Evolutionary conservation across 2,888 invertebrate genomes (phyloP), one percentile per base, ranked within the genome.

Genomic region (Tillus elongatus): DNA sequence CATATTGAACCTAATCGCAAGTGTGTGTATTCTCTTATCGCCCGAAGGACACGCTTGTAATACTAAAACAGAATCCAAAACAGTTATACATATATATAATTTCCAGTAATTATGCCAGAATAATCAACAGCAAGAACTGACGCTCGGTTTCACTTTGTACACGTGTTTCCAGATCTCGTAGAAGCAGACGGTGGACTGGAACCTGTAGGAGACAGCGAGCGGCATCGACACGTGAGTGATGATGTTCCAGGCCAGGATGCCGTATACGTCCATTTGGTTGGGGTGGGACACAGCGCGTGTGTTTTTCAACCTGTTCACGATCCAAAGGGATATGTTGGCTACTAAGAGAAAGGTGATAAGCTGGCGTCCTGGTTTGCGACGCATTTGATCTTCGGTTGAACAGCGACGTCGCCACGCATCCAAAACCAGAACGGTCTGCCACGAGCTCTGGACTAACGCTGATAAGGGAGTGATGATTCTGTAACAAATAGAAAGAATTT

Each of bases 91-190:
- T n/a, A n/a, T n/a, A n/a, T n/a, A n/a, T n/a, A n/a, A n/a, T n/a
- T n/a, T n/a, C n/a, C n/a, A n/a, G n/a, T n/a, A n/a, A n/a, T n/a
- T n/a, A n/a, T n/a, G n/a, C n/a, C n/a, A n/a, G n/a, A n/a, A n/a
- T n/a, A n/a, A n/a, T n/a, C n/a, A n/a, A n/a, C n/a, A n/a, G n/a
- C n/a, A n/a, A n/a, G n/a, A n/a, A n/a, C n/a, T n/a, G n/a, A n/a
- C n/a, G n/a, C n/a, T n/a, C n/a, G n/a, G n/a, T n/a, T n/a, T 19
- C 6, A 8, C 24, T 56, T 89, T 89, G 66, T 86, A 90, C 35
- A 85, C 79, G 45, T 81, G 77, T 60, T 88, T 89, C 90, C 89
- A 90, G 35, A 90, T 84, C 62, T 89, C 89, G 54, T 88, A 88
- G 9, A 90, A 74, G 61, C 89, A 89, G 50, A 90, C 88, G 1